Conservation (phyloP, 1,140 invertebrate species). For the Solen grandis region DNA sequence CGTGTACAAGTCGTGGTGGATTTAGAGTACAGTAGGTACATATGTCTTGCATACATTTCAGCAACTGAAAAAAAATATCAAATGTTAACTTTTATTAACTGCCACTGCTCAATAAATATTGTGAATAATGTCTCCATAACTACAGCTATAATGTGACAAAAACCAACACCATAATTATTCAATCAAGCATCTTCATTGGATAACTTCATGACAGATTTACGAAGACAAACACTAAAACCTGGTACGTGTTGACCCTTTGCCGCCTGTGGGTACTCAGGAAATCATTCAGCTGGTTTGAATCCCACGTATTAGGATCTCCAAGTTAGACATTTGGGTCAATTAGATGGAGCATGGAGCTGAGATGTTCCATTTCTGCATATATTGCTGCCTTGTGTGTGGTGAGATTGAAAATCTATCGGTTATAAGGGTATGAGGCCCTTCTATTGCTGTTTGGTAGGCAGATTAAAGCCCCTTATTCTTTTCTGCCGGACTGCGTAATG, state of each 20-base stretch:
- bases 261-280: not conserved
- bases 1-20: slow-evolving; percentile 16
- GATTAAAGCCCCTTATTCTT: not conserved
- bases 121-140: not conserved
- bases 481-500: not conserved
- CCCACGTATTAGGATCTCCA: not conserved
- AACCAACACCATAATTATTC: not conserved
- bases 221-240: too few species aligned
- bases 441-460: not conserved
- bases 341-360: not conserved
- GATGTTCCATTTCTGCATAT: not conserved
- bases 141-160: not conserved
- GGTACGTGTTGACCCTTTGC: not conserved
- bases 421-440: not conserved
- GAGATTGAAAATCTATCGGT: not conserved
- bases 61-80: not conserved
- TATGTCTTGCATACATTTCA: not conserved
- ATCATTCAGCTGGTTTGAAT: not conserved
- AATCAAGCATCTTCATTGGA: not conserved
- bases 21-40: slow-evolving; percentile 15
- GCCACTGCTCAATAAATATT: not conserved
- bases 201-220: too few species aligned
- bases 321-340: too few species aligned
- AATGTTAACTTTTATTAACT: not conserved
- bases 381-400: not conserved